A percentile compares a stretch with the other conserved stretches of the same genome.
Conservation (phyloP, 2,113 vertebrate species). For the Varanus komodoensis region DNA sequence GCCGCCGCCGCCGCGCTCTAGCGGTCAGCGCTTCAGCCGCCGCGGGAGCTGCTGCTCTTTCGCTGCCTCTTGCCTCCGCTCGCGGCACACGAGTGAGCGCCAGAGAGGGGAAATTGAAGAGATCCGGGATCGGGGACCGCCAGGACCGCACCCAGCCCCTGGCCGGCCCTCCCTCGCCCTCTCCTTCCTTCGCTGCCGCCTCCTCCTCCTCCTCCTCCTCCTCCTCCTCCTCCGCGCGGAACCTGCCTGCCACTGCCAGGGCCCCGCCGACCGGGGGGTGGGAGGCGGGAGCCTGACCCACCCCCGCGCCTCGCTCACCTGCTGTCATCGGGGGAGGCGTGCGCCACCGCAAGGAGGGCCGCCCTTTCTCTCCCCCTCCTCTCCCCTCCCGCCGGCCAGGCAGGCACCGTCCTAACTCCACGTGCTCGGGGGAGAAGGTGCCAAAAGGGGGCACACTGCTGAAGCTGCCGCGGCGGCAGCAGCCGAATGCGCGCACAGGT, state of each 20-base stretch:
- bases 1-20: conserved; percentile 81
- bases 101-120: conserved; percentile 86
- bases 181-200: conserved; percentile 35
- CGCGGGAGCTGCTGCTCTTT: conserved; percentile 71
- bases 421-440: background rate
- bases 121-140: conserved; percentile 87
- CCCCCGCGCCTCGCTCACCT: conserved; percentile 70
- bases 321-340: conserved; percentile 49
- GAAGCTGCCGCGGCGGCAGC: background rate
- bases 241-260: conserved; percentile 76
- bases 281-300: conserved; percentile 46
- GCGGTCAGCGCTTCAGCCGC: conserved; percentile 76
- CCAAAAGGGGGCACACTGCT: background rate
- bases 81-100: conserved; percentile 73
- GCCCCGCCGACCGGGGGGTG: conserved; percentile 72
- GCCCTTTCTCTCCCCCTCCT: conserved; percentile 38
- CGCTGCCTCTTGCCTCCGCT: conserved; percentile 68
- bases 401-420: background rate
- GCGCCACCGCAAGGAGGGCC: conserved; percentile 48
- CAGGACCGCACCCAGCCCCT: conserved; percentile 93
- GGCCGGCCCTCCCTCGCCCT: conserved; percentile 76
- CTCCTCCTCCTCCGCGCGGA: conserved; percentile 78
- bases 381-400: background rate
- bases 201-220: conserved; percentile 61
- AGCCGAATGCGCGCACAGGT: background rate